Evolutionary conservation across 37 sponge, comb jelly and placozoan genomes (phyloP).

Genomic region (Diacarnus erythraeanus): DNA sequence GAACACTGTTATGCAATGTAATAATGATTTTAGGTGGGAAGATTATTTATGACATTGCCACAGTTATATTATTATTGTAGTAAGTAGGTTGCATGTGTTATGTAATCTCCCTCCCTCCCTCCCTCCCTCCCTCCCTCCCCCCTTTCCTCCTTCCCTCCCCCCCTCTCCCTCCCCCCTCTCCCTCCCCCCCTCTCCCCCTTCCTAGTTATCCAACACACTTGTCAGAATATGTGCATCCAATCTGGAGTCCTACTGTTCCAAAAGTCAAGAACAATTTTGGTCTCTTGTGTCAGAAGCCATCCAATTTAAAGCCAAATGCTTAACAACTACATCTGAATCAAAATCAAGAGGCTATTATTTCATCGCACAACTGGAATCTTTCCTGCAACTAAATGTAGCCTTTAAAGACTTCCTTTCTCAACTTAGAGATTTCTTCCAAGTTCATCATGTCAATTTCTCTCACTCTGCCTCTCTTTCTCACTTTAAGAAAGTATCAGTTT

Average conservation of each 20-base stretch:
- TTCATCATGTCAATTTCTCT: constrained; percentile 1
- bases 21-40: too few relatives aligned
- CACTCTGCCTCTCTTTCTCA: neutral
- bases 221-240: constrained; percentile 25
- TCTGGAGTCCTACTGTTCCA: constrained; percentile 15
- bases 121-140: too few relatives aligned
- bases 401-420: constrained; percentile 32
- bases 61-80: too few relatives aligned
- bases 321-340: neutral
- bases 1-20: too few relatives aligned
- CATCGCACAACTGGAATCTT: constrained; percentile 34
- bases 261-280: constrained; percentile 41
- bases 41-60: too few relatives aligned
- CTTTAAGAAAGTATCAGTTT: neutral
- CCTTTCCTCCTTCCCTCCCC: too few relatives aligned
- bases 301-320: neutral
- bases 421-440: constrained; percentile 19
- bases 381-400: constrained; percentile 18
- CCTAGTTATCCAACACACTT: constrained; percentile 46
- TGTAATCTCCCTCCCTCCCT: too few relatives aligned
- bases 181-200: too few relatives aligned
- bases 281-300: constrained; percentile 20
- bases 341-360: constrained; percentile 25
- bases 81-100: too few relatives aligned
- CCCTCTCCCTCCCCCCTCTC: too few relatives aligned